These are phyloP conservation scores for Hyles euphorbiae DNA, from an alignment of 1,140 invertebrate genomes.

Conservation along the genomic window DNA sequence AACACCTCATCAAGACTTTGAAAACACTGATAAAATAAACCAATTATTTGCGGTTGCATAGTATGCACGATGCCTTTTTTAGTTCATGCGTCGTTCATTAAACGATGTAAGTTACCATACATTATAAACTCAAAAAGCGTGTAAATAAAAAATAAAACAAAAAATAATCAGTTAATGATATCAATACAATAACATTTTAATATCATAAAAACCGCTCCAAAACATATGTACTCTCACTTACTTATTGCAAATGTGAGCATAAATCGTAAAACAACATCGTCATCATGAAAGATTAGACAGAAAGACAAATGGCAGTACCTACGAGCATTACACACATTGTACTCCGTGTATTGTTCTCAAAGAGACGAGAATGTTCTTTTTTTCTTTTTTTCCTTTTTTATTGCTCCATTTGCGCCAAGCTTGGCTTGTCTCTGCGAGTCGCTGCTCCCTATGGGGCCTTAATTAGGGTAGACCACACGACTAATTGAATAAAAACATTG, in stretches of 20 bases:
- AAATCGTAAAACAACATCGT: conserved; percentile 52
- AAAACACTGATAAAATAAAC: too few relatives aligned
- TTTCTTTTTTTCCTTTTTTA: conserved; percentile 44
- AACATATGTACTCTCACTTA: conserved; percentile 21
- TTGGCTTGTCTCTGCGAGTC: conserved; percentile 36
- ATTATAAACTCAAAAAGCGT: too few relatives aligned
- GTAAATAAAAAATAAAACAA: too few relatives aligned
- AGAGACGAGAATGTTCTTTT: conserved; percentile 38
- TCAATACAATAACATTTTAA: too few relatives aligned
- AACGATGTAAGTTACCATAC: too few relatives aligned
- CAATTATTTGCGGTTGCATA: too few relatives aligned
- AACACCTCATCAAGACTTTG: too few relatives aligned
- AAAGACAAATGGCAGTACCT: conserved; percentile 44
- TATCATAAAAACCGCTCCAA: not conserved
- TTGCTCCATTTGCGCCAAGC: conserved; percentile 45
- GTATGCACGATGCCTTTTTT: too few relatives aligned
- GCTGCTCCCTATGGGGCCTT: conserved; percentile 33
- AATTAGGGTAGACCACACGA: conserved; percentile 57
- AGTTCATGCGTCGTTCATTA: too few relatives aligned
- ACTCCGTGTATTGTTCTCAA: conserved; percentile 40
- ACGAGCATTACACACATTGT: conserved; percentile 38
- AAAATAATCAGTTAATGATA: too few relatives aligned
- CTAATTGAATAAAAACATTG: conserved; percentile 70
- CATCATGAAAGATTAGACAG: conserved; percentile 56
- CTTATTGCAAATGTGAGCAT: conserved; percentile 38